These are phyloP conservation scores for Polia nebulosa DNA, from an alignment of 2,888 invertebrate genomes.

Conservation along the genomic window DNA sequence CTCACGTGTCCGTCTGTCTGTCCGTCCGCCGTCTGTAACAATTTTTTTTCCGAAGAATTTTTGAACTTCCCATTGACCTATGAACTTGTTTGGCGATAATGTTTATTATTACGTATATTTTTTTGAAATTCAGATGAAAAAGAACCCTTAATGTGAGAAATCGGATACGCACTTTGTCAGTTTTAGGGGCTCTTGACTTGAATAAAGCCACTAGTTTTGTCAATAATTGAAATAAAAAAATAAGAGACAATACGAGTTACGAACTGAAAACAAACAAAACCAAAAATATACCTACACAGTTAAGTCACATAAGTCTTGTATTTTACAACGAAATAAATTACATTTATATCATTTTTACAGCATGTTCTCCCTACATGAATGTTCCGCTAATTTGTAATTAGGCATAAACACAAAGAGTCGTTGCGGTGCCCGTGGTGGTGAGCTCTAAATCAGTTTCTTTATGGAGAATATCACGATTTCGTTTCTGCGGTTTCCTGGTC, in stretches of 20 bases:
- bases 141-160: too few relatives aligned
- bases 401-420: constrained; percentile 1
- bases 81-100: too few relatives aligned
- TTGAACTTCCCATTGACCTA: too few relatives aligned
- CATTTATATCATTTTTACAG: neutral
- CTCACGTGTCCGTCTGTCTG: too few relatives aligned
- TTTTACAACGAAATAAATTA: neutral
- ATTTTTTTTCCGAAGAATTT: too few relatives aligned
- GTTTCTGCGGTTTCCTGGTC: constrained; percentile 56
- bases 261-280: neutral
- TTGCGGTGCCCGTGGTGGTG: constrained; percentile 18
- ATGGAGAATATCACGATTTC: constrained; percentile 53
- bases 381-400: constrained; percentile 2
- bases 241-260: neutral
- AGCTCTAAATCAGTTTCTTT: constrained; percentile 37
- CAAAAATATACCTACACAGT: neutral
- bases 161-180: too few relatives aligned
- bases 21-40: too few relatives aligned
- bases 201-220: neutral
- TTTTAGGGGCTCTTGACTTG: neutral
- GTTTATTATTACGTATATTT: too few relatives aligned
- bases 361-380: neutral
- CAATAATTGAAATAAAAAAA: neutral
- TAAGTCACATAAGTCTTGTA: neutral
- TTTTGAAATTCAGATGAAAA: too few relatives aligned